A percentile compares a stretch with the other conserved stretches of the same genome.
These are phyloP conservation scores for Andricus grossulariae DNA, from an alignment of 1,140 invertebrate genomes.

Conservation along the genomic window DNA sequence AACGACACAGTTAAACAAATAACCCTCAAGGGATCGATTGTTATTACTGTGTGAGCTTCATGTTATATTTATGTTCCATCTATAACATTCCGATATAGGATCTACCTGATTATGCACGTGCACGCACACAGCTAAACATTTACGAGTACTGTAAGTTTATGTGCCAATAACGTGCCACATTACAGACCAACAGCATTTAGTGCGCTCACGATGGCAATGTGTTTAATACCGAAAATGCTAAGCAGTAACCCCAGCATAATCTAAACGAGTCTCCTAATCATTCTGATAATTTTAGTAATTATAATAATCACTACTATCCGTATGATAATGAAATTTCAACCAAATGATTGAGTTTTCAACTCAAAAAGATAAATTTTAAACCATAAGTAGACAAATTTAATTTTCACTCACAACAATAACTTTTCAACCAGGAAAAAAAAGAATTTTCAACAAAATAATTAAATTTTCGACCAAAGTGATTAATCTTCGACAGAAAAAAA, in stretches of 20 bases:
- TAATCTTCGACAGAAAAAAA: too few species aligned
- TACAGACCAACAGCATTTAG: constrained; percentile 53
- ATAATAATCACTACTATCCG: too few species aligned
- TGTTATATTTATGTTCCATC: constrained; percentile 52
- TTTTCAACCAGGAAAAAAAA: too few species aligned
- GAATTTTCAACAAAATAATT: too few species aligned
- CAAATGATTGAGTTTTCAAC: too few species aligned
- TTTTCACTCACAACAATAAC: too few species aligned
- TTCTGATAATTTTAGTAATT: not conserved
- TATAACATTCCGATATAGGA: constrained; percentile 53
- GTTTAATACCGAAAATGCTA: constrained; percentile 35
- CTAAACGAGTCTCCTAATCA: not conserved
- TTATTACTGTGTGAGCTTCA: constrained; percentile 51
- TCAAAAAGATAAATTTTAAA: too few species aligned
- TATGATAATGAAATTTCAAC: too few species aligned
- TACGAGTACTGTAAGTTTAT: constrained; percentile 58
- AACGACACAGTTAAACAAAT: constrained; percentile 48
- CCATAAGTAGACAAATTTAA: too few species aligned
- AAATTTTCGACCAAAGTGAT: too few species aligned
- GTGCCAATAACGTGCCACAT: constrained; percentile 52
- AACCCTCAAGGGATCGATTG: constrained; percentile 51
- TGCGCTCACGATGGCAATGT: constrained; percentile 42
- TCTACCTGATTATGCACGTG: constrained; percentile 56
- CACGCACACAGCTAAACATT: constrained; percentile 55
- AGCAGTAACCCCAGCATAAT: not conserved